Evolutionary conservation across 2,113 vertebrate species (phyloP), one percentile per base, ranked within the genome.

Genomic region (Probosciger aterrimus): DNA sequence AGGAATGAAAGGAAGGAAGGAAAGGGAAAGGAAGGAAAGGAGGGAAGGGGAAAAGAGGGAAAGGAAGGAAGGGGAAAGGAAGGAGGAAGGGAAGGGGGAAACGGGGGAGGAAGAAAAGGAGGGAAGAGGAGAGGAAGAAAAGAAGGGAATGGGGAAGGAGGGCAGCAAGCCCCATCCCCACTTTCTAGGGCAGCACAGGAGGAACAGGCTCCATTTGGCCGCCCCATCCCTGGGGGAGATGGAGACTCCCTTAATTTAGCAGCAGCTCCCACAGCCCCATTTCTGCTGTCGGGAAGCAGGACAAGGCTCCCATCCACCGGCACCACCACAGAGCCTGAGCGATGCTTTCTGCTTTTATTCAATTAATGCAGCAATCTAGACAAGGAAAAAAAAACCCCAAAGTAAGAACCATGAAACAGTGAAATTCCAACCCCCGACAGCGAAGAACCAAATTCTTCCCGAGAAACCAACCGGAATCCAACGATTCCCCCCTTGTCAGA

Each of bases 351-450:
- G 97, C 96, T 97, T 98, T 98, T 98, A 97, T 98, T 98, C 94
- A 98, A 97, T 97, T 97, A 98, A 97, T 98, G 97, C 95, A 97
- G 97, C 97, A 97, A 97, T 97, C 95, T 98, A 97, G 97, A 98
- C 97, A 97, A 97, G 96, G n/a, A 89, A 83, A 80, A 91, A 86
- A 69, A 83, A 89, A 85, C 33, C 57, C 57, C 57, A 59, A 59
- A 59, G 57, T 25, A 77, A 82, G 11, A 75, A 90, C 35, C 95
- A 93, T 77, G 92, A 95, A 96, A 97, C 86, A 80, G 92, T 97
- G 95, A 96, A 97, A 96, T 95, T 97, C 93, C 92, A 96, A 97
- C 95, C 96, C 97, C 96, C 96, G 97, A 97, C 95, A 95, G 92
- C 63, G 88, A 97, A 97, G 94, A 97, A 95, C 96, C 94, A 92